Evolutionary conservation across 2,797 vertebrate genomes (phyloP).

Genomic region (Mormyrus proboscirostris): DNA sequence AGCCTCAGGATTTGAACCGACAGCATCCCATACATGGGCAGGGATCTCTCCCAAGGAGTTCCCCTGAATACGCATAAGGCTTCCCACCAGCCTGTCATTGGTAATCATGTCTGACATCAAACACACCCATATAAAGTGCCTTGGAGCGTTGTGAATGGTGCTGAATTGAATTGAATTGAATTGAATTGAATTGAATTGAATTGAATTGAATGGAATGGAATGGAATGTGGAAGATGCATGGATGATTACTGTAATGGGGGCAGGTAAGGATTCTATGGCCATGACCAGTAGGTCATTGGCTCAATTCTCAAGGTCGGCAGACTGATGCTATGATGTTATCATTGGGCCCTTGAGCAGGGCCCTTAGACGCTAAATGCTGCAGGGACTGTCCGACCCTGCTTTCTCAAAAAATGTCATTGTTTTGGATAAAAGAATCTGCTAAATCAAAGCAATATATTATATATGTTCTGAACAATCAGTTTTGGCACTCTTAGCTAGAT

Average conservation of each 20-base stretch:
- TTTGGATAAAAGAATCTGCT: background rate
- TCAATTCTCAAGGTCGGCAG: background rate
- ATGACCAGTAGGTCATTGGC: background rate
- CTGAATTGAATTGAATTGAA: no score
- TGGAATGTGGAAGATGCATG: background rate
- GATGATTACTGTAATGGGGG: background rate
- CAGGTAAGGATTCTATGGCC: background rate
- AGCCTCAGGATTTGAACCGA: background rate
- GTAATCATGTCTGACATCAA: background rate
- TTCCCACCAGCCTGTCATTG: background rate
- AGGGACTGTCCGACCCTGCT: background rate
- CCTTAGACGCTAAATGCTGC: background rate
- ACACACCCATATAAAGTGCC: no score
- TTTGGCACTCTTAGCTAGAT: background rate
- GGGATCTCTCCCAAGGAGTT: background rate
- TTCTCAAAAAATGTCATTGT: background rate
- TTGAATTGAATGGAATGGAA: no score
- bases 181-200: no score
- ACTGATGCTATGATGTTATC: background rate
- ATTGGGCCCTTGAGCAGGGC: background rate
- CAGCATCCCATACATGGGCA: background rate
- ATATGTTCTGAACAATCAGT: background rate
- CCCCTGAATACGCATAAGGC: background rate
- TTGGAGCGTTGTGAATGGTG: background rate
- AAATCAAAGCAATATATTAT: background rate